phyloP scores from a whole-genome alignment of 1,140 invertebrate species.

The Olivierus martensii region DNA sequence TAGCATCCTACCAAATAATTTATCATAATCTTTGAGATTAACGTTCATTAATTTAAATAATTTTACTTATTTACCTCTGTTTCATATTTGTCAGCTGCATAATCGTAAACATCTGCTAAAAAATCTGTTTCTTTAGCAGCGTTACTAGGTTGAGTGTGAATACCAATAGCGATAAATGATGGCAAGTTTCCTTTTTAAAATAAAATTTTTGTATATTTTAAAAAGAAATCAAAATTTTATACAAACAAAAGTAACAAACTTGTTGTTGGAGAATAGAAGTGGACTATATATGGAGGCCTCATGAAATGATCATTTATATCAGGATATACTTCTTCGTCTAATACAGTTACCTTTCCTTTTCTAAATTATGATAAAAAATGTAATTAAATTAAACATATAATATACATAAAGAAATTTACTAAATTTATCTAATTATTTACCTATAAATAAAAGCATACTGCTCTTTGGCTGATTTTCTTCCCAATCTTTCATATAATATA shows the following conservation, averaged over 20 bases:
- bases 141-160: conserved; percentile 8
- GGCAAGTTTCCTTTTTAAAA: neutral
- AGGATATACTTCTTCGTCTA: neutral
- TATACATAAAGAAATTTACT: too few relatives aligned
- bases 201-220: neutral
- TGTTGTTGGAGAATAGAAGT: conserved; percentile 7
- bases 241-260: neutral
- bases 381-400: too few relatives aligned
- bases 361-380: conserved; percentile 4
- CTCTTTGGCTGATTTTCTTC: conserved; percentile 7
- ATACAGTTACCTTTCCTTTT: neutral
- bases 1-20: conserved; percentile 3
- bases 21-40: too few relatives aligned
- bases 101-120: conserved; percentile 10
- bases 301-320: conserved; percentile 7
- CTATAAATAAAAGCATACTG: conserved; percentile 13
- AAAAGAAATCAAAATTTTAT: too few relatives aligned
- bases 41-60: too few relatives aligned
- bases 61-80: neutral
- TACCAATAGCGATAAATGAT: conserved; percentile 3
- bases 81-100: conserved; percentile 3
- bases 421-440: neutral
- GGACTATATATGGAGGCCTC: conserved; percentile 9
- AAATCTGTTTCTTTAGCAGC: conserved; percentile 8
- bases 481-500: conserved; percentile 9